Evolutionary conservation across 2,797 vertebrate genomes (phyloP), one percentile per base, ranked within the genome.

Genomic region (Channallabes apus): DNA sequence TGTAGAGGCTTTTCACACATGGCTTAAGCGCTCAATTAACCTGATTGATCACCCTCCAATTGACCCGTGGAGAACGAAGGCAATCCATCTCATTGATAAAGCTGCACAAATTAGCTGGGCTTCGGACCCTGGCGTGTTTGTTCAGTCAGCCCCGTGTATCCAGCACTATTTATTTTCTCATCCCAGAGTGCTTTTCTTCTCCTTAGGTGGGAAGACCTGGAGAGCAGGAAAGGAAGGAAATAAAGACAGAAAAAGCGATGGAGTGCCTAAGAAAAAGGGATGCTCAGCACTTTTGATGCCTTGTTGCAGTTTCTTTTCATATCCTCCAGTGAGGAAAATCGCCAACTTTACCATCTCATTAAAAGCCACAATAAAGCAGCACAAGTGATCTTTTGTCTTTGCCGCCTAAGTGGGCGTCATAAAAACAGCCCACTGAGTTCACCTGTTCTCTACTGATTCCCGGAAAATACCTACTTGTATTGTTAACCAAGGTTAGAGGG

Each of bases 31-130:
- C 86, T 86, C 87, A 88, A 89, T 89, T 88, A 87, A 89, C 85
- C 83, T 88, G 91, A 93, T 89, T 86, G 90, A 93, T 91, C 82
- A 87, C 80, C 71, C 75, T 83, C 84, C 59, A 54, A 71, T 90
- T 87, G 91, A 88, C 89, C 87, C 88, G 64, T 86, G 64, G 83
- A 80, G 76, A 65, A 77, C 54, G 80, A 32, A 77, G 67, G 77
- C 85, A 6, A 85, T 87, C 86, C 86, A 84, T 91, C 87, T 86
- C 88, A 61, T 84, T 89, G 88, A 92, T 88, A 72, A 87, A 87
- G 85, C 86, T 54, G 41, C 29, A 18, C 46, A 78, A 87, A 88
- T 82, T 83, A 87, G 83, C 82, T 61, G n/a, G 59, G 54, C 86
- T 58, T 59, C 67, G 56, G 67, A 82, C 84, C 69, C 84, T 24